Evolutionary conservation across 2,888 invertebrate species (phyloP), one percentile per base, ranked within the genome.

Genomic region (Thecophora atra): DNA sequence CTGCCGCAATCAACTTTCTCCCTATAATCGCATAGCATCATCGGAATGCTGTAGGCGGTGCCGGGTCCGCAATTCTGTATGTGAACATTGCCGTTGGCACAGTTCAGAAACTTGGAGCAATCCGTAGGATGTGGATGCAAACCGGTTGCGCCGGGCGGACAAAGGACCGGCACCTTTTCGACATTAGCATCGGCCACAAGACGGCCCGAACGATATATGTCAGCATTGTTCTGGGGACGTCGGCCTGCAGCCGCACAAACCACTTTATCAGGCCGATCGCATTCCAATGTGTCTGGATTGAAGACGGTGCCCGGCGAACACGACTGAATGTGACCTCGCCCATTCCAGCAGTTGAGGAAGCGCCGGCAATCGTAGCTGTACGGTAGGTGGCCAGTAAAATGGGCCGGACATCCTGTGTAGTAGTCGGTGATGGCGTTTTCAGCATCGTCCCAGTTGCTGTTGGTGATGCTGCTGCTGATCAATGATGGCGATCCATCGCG

Each of bases 271-370:
- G 90, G 89, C 77, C 87, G 90, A 83, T 92, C 92, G 78, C 92
- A 92, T 79, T 90, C 89, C 30, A 89, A 80, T 0, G 88, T 89
- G 54, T 87, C 86, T 0, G 90, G 89, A 84, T 90, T 91, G 79
- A 92, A 92, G 1, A 90, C 86, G 0, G 91, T 92, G 15, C 91
- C 91, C 0, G 91, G 90, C 0, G 90, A 88, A 81, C 92, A 92
- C 15, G 89, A 89, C 77, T 91, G 90, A 6, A 91, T 87, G 63
- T 85, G 86, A 0, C 91, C 90, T 56, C 89, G 87, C 0, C 92
- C 92, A 74, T 89, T 89, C 88, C 89, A 90, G 78, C 92, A 92
- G 80, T 90, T 91, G n/a, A 92, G 87, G 80, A 89, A 92, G 75
- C 90, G 89, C 75, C 90, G 88, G 76, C 92, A 92, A 71, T 91